Conservation (phyloP, 2,113 vertebrate species). For the Onychostruthus taczanowskii region DNA sequence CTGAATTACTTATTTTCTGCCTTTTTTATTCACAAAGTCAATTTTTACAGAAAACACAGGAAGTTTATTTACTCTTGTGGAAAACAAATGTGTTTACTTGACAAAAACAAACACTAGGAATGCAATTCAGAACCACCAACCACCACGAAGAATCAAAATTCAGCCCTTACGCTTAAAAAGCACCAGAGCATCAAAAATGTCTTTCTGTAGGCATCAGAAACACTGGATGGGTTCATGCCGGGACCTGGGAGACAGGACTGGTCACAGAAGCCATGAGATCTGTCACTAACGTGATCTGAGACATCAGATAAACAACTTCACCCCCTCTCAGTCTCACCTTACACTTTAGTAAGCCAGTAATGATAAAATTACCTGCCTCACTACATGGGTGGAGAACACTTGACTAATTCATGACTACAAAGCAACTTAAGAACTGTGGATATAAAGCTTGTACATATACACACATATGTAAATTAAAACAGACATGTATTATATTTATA, state of each 20-base stretch:
- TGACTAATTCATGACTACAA: conserved; percentile 45
- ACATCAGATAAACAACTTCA: conserved; percentile 13
- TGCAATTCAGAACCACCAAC: neutral
- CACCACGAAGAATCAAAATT: neutral
- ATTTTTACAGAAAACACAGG: neutral
- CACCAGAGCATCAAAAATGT: neutral
- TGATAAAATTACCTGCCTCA: conserved; percentile 43
- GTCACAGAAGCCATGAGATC: neutral
- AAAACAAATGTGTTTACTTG: neutral
- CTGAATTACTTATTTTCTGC: neutral
- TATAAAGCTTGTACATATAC: neutral
- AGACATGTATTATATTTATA: neutral
- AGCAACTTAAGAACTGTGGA: conserved; percentile 22
- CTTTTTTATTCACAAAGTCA: neutral
- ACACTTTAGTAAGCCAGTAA: conserved; percentile 16
- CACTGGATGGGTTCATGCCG: neutral
- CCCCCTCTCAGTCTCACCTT: conserved; percentile 9
- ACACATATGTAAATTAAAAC: neutral
- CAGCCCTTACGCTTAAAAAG: neutral
- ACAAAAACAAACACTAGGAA: neutral
- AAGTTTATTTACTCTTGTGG: neutral
- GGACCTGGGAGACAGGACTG: neutral
- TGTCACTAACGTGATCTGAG: neutral
- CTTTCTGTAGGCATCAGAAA: neutral
- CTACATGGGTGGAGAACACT: neutral